Base-by-base conservation (phyloP, 1,140 invertebrate genomes). In the Phenacoccus solenopsis region DNA sequence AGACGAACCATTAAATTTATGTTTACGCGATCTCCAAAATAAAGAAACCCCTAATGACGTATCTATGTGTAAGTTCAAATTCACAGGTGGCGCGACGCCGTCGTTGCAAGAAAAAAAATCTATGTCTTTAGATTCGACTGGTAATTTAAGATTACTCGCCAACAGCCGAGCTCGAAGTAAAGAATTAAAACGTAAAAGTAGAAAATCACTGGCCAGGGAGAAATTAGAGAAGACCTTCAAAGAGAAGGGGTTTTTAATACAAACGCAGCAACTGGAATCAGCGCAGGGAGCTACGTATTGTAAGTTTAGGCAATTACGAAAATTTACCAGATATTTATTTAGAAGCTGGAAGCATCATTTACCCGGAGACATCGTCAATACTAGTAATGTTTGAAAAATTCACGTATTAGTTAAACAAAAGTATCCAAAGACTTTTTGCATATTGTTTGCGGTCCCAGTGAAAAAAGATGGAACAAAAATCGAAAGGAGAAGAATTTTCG, bases 1-100 rank as follows among this genome's bases (percentile, higher is more conserved):
- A 12, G 78, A 80, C 24, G 89, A 92, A 75, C 91, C 91, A 0
- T 78, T 94, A 4, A 94, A 94, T 79, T 81, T 94, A 0, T 93
- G 91, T 73, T 83, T 93, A 35, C 80, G 90, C 35, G 70, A 71
- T 16, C 70, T 71, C 20, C 30, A 59, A 64, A 64, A 25, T 22
- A 25, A 24, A 20, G 22, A 22, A 7, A 27, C 16, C 32, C 20
- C 10, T 67, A 69, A 69, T 27, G 61, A 71, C 1, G 80, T 82
- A n/a, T 93, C 90, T 78, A 94, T 94, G 76, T 94, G 92, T 77
- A 94, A 94, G 76, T 94, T 94, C 75, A 94, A 94, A 77, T 94
- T 94, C 76, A 93, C 91, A 0, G 91, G 90, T 3, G 91, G 92
- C 0, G 89, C 90, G 27, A 90, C 91, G 72, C 92, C 92, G 0